A percentile compares a stretch with the other conserved stretches of the same genome.
Evolutionary conservation across 2,113 vertebrate genomes (phyloP).

Genomic region (Haplochromis burtoni): DNA sequence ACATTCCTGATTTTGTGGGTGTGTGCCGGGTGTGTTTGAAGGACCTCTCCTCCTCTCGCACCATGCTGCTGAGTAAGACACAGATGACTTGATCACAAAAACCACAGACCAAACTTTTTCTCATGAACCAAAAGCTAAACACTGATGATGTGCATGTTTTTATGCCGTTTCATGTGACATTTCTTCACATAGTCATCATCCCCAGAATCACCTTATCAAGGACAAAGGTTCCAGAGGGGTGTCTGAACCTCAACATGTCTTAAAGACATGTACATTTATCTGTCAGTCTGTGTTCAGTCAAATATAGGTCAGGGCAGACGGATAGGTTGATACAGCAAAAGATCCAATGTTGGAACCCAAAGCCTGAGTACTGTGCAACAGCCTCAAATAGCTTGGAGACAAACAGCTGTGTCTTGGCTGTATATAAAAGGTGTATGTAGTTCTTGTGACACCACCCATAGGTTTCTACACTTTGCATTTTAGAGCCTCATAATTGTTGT

Average conservation of each 20-base stretch:
- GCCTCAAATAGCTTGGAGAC: neutral
- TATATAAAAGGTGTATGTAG: neutral
- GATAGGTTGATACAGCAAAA: neutral
- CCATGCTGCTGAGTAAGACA: neutral
- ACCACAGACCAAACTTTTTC: neutral
- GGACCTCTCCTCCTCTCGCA: neutral
- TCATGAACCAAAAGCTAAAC: neutral
- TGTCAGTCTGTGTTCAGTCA: neutral
- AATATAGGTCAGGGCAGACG: neutral
- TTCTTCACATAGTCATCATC: neutral
- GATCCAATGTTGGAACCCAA: neutral
- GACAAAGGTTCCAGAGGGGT: neutral
- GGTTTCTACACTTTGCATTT: neutral
- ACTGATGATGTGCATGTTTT: neutral
- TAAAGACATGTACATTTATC: neutral
- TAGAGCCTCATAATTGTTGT: neutral
- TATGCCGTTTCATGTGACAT: neutral
- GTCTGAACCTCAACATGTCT: neutral
- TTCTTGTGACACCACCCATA: neutral
- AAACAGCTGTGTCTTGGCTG: neutral
- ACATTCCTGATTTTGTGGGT: neutral
- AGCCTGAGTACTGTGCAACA: neutral
- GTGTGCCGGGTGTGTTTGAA: neutral
- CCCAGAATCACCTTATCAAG: neutral
- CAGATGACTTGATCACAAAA: neutral